A percentile compares a stretch with the other conserved stretches of the same genome.
Conservation (phyloP, 2,797 vertebrate species). For the Podarcis lilfordi region DNA sequence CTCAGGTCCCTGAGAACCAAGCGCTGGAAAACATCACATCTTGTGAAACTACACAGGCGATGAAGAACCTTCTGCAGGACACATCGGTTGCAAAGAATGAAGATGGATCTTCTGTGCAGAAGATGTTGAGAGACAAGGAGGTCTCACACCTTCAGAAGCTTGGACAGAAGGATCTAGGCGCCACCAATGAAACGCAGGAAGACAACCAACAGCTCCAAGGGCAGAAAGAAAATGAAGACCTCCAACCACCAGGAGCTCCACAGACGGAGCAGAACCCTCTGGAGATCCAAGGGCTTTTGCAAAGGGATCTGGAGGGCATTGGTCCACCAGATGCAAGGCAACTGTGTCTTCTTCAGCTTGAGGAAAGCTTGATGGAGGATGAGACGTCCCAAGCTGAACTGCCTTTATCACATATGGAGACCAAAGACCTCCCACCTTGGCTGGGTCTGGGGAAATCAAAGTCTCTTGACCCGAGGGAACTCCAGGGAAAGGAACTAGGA, state of each 20-base stretch:
- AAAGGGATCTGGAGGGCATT: neutral
- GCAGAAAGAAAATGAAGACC: neutral
- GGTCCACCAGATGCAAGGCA: neutral
- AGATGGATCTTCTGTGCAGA: neutral
- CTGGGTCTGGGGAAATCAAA: slow-evolving; percentile 13
- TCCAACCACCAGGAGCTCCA: neutral
- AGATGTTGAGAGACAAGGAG: neutral
- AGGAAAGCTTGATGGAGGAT: neutral
- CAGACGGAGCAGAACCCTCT: neutral
- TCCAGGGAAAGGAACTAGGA: neutral
- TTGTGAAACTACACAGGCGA: neutral
- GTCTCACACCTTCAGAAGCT: neutral
- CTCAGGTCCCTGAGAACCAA: neutral
- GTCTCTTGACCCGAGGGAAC: neutral
- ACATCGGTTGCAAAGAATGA: neutral
- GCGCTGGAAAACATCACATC: neutral
- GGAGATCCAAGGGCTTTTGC: neutral
- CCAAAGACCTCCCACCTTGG: neutral
- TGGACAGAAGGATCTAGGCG: neutral
- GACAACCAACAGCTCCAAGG: neutral
- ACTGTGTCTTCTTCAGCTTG: neutral
- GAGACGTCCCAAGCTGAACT: too few species aligned
- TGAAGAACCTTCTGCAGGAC: neutral
- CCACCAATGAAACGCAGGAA: neutral
- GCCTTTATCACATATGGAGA: neutral